phyloP scores from a whole-genome alignment of 2,888 invertebrate genomes.

The Drosophila tripunctata region DNA sequence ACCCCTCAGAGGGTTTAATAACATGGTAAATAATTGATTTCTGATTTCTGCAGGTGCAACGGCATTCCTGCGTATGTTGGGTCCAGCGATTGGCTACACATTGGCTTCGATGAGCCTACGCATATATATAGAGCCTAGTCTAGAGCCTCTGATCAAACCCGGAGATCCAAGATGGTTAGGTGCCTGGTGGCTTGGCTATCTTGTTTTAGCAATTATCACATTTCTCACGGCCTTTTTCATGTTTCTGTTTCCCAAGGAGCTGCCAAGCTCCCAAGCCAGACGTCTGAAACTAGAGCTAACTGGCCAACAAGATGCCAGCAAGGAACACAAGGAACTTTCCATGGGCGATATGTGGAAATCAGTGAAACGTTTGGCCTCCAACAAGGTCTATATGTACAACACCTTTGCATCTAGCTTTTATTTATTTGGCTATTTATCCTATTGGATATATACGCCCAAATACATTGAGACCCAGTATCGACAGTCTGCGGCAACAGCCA shows the following conservation, averaged over 20 bases:
- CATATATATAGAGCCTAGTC: constrained; percentile 87
- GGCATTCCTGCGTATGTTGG: constrained; percentile 86
- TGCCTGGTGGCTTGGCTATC: constrained; percentile 92
- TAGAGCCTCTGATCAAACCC: constrained; percentile 87
- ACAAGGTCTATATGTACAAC: constrained; percentile 88
- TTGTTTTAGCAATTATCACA: constrained; percentile 86
- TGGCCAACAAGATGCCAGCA: constrained; percentile 42
- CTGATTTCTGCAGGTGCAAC: constrained; percentile 86
- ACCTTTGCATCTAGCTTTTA: constrained; percentile 89
- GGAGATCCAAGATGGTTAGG: constrained; percentile 91
- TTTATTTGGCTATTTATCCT: constrained; percentile 89
- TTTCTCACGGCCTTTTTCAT: constrained; percentile 86
- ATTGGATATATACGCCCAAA: constrained; percentile 92
- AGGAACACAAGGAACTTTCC: constrained; percentile 70
- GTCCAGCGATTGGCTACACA: constrained; percentile 87
- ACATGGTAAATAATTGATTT: no score
- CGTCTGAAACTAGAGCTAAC: constrained; percentile 74
- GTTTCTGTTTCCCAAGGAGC: constrained; percentile 88
- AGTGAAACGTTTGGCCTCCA: constrained; percentile 87
- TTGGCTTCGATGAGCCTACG: constrained; percentile 87
- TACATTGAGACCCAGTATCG: constrained; percentile 92
- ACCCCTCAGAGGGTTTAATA: no score
- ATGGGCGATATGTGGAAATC: constrained; percentile 87
- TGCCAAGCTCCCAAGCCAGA: constrained; percentile 87
- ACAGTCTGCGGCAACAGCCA: constrained; percentile 88